A percentile compares a stretch with the other conserved stretches of the same genome.
phyloP scores from a whole-genome alignment of 2,888 invertebrate species.

The Hirtodrosophila cameraria region DNA sequence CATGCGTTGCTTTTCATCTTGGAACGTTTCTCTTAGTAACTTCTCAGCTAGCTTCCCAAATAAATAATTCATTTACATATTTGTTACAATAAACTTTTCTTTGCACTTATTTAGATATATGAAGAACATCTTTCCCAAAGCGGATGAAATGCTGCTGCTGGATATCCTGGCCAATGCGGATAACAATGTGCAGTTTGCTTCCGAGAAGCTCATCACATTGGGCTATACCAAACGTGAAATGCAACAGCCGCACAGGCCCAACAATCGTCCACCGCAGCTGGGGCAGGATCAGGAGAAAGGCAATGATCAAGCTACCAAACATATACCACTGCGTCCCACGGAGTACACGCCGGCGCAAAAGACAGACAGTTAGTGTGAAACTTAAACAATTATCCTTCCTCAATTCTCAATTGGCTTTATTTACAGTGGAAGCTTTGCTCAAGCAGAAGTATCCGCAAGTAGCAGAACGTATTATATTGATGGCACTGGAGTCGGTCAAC shows the following conservation, averaged over 20 bases:
- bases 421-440: conserved; percentile 89
- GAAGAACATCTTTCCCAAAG: conserved; percentile 95
- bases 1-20: conserved; percentile 9
- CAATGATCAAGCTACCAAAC: conserved; percentile 56
- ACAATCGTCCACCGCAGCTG: conserved; percentile 83
- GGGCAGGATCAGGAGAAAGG: conserved; percentile 58
- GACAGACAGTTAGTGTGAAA: conserved; percentile 86
- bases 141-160: conserved; percentile 93
- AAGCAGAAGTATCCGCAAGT: conserved; percentile 90
- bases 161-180: conserved; percentile 94
- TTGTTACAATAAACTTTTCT: neutral
- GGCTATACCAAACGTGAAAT: conserved; percentile 93
- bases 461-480: conserved; percentile 91
- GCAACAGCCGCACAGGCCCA: conserved; percentile 86
- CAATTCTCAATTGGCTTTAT: too few species aligned
- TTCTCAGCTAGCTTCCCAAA: conserved; percentile 11
- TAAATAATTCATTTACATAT: neutral
- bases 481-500: conserved; percentile 95
- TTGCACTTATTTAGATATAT: conserved; percentile 88
- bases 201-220: conserved; percentile 91
- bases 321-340: conserved; percentile 85
- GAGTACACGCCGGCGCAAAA: conserved; percentile 90
- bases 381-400: neutral
- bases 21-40: neutral
- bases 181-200: conserved; percentile 95